Evolutionary conservation across 2,888 invertebrate species (phyloP), one percentile per base, ranked within the genome.

Genomic region (Trissolcus brochymenae): DNA sequence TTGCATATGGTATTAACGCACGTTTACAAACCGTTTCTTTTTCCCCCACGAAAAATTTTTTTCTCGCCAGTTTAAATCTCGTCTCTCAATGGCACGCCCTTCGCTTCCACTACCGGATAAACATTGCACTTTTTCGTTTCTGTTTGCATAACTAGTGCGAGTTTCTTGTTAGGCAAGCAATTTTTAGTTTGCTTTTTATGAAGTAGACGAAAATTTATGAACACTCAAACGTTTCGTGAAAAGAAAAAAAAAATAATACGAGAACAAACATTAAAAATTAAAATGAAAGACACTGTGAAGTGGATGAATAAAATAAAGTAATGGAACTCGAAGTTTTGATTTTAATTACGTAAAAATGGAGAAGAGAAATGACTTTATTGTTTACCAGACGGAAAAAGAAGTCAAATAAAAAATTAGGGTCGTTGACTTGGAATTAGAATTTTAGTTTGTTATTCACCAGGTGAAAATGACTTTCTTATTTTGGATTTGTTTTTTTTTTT

Each of bases 1-100:
- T 83, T 82, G 82, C 84, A 83, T 84, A 82, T 84, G 54, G 19
- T 74, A 68, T 81, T 80, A 78, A 59, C 72, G 79, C 71, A 64
- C 67, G 56, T 75, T 68, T 65, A 68, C 59, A 40, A 73, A 53
- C 62, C 74, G 79, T 78, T 62, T 72, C 46, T 46, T 25, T 60
- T 21, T 51, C 65, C 46, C 11, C 29, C 25, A 19, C 21, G 16
- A 40, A 19, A 16, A 46, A 7, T 4, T 46, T n/a, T 46, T 6
- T 4, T 19, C 40, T 49, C 54, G 16, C 35, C 16, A 40, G 16
- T 53, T 14, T 41, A 17, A 13, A 16, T 65, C 65, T 72, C 57
- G 60, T 62, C 65, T 60, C 72, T 79, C 77, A 73, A 77, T 75
- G 61, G 57, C 77, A 25, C 54, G 65, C 73, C 54, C 68, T 67